These are phyloP conservation scores for Brenthis ino DNA, from an alignment of 2,888 invertebrate species.

Conservation along the genomic window DNA sequence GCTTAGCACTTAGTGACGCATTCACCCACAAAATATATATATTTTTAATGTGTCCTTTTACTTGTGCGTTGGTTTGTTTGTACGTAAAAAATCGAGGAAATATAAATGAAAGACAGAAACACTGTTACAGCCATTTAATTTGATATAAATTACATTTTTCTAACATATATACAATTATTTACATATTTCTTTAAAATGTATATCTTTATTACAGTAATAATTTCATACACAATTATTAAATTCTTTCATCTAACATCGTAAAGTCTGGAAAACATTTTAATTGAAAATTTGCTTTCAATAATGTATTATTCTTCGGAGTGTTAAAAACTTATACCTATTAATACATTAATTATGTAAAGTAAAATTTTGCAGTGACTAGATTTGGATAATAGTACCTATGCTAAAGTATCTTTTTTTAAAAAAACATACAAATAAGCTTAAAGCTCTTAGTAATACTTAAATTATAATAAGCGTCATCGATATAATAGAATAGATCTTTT, in stretches of 20 bases:
- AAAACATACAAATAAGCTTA: not conserved
- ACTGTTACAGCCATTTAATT: slow-evolving; percentile 13
- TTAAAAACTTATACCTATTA: not conserved
- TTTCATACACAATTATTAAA: not conserved
- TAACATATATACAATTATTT: slow-evolving; percentile 20
- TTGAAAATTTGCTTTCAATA: no score
- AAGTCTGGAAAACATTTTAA: no score
- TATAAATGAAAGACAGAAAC: not conserved
- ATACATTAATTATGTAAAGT: not conserved
- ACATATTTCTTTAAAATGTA: not conserved
- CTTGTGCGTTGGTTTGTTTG: no score
- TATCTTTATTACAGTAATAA: no score
- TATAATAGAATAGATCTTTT: not conserved
- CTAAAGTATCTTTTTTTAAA: not conserved
- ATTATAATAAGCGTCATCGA: slow-evolving; percentile 16
- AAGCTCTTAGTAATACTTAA: not conserved
- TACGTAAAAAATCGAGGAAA: not conserved
- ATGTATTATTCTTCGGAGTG: no score
- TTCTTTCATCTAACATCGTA: not conserved
- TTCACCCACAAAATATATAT: no score
- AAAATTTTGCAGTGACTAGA: slow-evolving; percentile 2
- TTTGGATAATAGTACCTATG: not conserved
- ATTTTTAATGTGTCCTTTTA: no score
- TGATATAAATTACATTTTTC: not conserved
- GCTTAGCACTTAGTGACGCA: no score